Evolutionary conservation across 1,140 invertebrate species (phyloP).

Genomic region (Saccostrea cuccullata): DNA sequence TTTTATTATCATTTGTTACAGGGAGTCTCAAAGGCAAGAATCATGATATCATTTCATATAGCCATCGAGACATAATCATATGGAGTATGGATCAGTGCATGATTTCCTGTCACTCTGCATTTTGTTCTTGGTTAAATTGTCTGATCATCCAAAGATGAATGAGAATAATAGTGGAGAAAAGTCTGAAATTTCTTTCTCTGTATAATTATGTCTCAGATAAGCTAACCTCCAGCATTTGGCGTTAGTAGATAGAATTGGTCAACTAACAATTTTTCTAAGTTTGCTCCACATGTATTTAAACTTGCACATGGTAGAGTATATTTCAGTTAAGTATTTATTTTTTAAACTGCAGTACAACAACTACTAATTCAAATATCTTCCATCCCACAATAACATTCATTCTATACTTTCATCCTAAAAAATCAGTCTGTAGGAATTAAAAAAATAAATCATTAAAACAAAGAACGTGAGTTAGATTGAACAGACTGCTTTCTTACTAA

Average conservation of each 20-base stretch:
- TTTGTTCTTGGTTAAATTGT: not conserved
- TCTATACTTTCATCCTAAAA: not conserved
- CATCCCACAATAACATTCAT: not conserved
- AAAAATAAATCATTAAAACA: not conserved
- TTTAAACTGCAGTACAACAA: not conserved
- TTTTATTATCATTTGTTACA: slow-evolving; percentile 25
- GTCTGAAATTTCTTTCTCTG: not conserved
- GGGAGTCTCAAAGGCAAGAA: slow-evolving; percentile 29
- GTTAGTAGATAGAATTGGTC: not conserved
- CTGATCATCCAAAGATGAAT: not conserved
- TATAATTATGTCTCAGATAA: slow-evolving; percentile 16
- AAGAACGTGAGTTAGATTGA: not conserved
- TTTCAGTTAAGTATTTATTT: not conserved
- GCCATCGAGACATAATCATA: slow-evolving; percentile 23
- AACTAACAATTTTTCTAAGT: not conserved
- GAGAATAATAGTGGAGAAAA: not conserved
- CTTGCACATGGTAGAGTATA: not conserved
- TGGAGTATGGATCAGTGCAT: slow-evolving; percentile 32
- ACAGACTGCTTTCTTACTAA: not conserved
- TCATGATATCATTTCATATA: slow-evolving; percentile 25
- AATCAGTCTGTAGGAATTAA: not conserved
- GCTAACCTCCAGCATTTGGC: not conserved
- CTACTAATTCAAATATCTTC: slow-evolving; percentile 2
- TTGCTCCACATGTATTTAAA: not conserved
- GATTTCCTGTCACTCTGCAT: not conserved